Conservation (phyloP, 1,140 invertebrate species). For the Meloidogyne hapla region DNA sequence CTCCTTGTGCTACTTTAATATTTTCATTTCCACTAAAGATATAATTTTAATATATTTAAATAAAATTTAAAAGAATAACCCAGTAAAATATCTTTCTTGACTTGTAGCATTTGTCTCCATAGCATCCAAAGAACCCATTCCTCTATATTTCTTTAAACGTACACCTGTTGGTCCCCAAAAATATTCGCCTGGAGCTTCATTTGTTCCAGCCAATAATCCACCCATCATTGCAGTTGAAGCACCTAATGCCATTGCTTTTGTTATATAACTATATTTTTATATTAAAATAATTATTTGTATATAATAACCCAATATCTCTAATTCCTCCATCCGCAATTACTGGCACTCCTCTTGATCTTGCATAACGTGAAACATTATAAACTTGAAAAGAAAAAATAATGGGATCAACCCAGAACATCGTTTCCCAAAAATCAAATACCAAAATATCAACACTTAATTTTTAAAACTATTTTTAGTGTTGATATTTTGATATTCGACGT, state of each 20-base stretch:
- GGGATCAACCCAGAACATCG: too few species aligned
- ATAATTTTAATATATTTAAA: not conserved
- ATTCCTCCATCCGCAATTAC: conserved; percentile 98
- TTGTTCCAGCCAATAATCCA: conserved; percentile 90
- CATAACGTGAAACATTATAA: conserved; percentile 88
- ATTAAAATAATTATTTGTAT: not conserved
- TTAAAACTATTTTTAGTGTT: too few species aligned
- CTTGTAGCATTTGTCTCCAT: conserved; percentile 77
- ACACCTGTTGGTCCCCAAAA: conserved; percentile 95
- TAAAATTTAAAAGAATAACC: conserved; percentile 52
- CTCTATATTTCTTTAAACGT: conserved; percentile 93
- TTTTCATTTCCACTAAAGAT: conserved; percentile 82
- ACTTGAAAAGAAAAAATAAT: conserved; percentile 66
- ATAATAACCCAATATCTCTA: conserved; percentile 79
- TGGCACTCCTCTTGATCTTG: conserved; percentile 82
- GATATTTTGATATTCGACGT: too few species aligned
- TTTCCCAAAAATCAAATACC: too few species aligned
- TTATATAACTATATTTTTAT: conserved; percentile 55
- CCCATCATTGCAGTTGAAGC: conserved; percentile 89
- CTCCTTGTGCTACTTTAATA: conserved; percentile 94
- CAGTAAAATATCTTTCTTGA: conserved; percentile 68
- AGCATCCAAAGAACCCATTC: conserved; percentile 97
- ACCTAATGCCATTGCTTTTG: conserved; percentile 57
- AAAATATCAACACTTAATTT: too few species aligned
- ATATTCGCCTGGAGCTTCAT: conserved; percentile 81